These are phyloP conservation scores for Chauna torquata DNA, from an alignment of 2,113 vertebrate genomes.

Conservation along the genomic window DNA sequence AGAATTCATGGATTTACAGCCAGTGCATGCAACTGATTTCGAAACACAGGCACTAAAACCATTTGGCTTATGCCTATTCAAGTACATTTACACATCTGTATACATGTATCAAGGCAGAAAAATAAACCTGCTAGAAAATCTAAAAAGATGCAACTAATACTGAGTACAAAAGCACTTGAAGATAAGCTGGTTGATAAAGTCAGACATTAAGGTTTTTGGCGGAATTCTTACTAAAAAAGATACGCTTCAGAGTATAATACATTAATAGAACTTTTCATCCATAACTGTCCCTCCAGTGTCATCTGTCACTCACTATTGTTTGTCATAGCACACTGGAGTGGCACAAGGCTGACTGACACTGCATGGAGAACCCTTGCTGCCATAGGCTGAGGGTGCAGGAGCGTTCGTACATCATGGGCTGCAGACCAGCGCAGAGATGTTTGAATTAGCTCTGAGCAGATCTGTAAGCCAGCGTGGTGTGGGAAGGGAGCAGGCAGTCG, in stretches of 20 bases:
- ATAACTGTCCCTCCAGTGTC: background rate
- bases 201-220: background rate
- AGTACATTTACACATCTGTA: background rate
- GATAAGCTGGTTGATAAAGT: background rate
- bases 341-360: background rate
- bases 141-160: background rate
- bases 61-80: background rate
- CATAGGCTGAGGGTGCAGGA: background rate
- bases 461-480: accelerated
- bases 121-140: background rate
- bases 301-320: background rate
- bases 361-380: background rate
- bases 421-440: accelerated
- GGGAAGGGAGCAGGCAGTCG: background rate
- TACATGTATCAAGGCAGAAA: background rate
- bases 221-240: background rate
- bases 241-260: background rate
- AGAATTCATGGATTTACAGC: background rate
- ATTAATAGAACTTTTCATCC: background rate
- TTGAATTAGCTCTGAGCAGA: background rate
- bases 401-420: too few relatives aligned
- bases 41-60: background rate
- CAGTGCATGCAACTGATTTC: background rate
- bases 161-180: background rate
- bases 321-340: background rate